Evolutionary conservation across 2,113 vertebrate species (phyloP).

Genomic region (Ophthalmolycus amberensis): DNA sequence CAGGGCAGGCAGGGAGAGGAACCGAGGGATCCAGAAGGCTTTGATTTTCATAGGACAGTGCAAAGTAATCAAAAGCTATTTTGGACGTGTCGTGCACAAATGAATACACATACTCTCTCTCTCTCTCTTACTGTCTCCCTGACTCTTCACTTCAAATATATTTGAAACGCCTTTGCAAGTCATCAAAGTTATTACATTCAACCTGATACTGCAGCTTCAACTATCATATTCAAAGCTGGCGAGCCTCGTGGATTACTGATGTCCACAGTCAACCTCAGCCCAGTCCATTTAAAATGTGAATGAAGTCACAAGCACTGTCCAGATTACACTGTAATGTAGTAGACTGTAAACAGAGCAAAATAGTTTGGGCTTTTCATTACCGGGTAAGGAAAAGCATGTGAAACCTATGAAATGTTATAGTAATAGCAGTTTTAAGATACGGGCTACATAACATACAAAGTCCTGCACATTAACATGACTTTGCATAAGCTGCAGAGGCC

Average conservation of each 20-base stretch:
- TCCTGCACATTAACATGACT: background rate
- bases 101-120: slow-evolving; percentile 9
- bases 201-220: background rate
- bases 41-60: slow-evolving; percentile 65
- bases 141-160: background rate
- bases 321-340: background rate
- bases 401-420: background rate
- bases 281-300: background rate
- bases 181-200: slow-evolving; percentile 19
- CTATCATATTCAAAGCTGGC: slow-evolving; percentile 14
- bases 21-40: slow-evolving; percentile 43
- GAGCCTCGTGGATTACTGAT: slow-evolving; percentile 12
- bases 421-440: background rate
- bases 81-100: slow-evolving; percentile 34
- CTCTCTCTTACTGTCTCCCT: background rate
- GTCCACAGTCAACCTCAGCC: background rate
- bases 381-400: background rate
- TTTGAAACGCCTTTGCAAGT: slow-evolving; percentile 8
- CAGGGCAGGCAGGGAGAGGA: slow-evolving; percentile 49
- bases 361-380: background rate
- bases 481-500: background rate
- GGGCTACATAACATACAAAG: background rate
- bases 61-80: slow-evolving; percentile 51
- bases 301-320: background rate
- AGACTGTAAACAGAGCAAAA: background rate